phyloP scores from a whole-genome alignment of 2,113 vertebrate genomes.

The Lepus europaeus region DNA sequence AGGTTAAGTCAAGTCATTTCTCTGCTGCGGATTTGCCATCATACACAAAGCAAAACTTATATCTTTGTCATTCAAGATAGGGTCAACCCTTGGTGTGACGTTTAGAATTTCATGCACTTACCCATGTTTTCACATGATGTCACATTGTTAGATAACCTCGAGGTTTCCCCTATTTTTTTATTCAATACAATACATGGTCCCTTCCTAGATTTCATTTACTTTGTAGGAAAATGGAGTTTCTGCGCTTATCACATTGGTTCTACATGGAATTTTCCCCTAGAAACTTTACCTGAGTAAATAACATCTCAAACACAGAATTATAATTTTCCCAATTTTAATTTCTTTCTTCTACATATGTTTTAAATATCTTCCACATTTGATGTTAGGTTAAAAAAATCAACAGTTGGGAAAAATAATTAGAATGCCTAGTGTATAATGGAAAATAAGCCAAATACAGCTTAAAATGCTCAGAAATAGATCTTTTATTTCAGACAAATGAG shows the following conservation, averaged over 20 bases:
- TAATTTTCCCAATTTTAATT: not conserved
- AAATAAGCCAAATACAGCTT: conserved; percentile 27
- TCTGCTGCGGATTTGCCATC: not conserved
- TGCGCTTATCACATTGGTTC: not conserved
- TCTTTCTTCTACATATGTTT: conserved; percentile 2
- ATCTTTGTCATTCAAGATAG: no score
- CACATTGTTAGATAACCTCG: not conserved
- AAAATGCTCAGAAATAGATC: not conserved
- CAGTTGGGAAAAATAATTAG: not conserved
- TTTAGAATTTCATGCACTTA: not conserved
- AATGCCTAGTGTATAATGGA: conserved; percentile 3
- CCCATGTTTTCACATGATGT: not conserved
- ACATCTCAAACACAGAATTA: not conserved
- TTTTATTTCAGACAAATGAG: conserved; percentile 34
- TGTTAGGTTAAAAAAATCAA: not conserved
- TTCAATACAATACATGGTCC: not conserved
- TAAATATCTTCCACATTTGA: not conserved
- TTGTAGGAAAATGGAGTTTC: not conserved
- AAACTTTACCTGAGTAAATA: not conserved
- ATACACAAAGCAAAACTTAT: not conserved
- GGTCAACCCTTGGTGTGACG: rapidly evolving
- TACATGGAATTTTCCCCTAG: not conserved
- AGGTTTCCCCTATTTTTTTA: not conserved
- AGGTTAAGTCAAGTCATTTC: not conserved
- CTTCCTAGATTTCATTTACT: not conserved